phyloP scores from a whole-genome alignment of 2,888 invertebrate genomes.

The Atrina japonica region DNA sequence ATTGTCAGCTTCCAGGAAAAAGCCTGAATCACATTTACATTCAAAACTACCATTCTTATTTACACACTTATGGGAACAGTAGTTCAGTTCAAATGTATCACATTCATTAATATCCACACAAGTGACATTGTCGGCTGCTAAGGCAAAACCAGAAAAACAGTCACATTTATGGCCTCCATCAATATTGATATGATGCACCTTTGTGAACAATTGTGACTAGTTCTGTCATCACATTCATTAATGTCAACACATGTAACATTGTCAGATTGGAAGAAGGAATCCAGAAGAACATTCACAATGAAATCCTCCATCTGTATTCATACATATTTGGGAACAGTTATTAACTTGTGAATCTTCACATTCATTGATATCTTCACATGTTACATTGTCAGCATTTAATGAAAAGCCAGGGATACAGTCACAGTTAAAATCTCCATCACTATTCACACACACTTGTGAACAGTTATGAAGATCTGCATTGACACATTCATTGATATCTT shows the following conservation, averaged over 20 bases:
- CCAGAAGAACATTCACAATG: slow-evolving; percentile 1
- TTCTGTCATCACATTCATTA: slow-evolving; percentile 15
- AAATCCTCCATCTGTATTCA: not conserved
- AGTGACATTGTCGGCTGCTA: no score
- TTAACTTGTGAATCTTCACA: not conserved
- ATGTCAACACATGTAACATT: slow-evolving; percentile 18
- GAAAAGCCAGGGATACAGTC: slow-evolving; percentile 8
- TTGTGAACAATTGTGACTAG: slow-evolving; percentile 16
- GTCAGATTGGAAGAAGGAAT: not conserved
- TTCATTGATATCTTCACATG: slow-evolving; percentile 22
- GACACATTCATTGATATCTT: slow-evolving; percentile 24
- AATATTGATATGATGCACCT: slow-evolving; percentile 4
- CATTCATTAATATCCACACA: no score
- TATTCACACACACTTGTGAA: slow-evolving; percentile 22
- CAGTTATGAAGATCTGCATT: slow-evolving; percentile 2
- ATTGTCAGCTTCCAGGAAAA: not conserved
- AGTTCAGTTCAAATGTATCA: no score
- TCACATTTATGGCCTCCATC: slow-evolving; percentile 6
- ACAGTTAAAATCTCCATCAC: slow-evolving; percentile 21
- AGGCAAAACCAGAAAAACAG: slow-evolving; percentile 16
- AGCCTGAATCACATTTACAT: slow-evolving; percentile 22
- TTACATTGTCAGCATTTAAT: not conserved
- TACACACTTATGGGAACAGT: slow-evolving; percentile 23
- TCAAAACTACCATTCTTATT: slow-evolving; percentile 8
- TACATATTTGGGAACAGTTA: slow-evolving; percentile 22